Base-by-base conservation (phyloP, 92 coral and sea anemone genomes). In the Virgularia gustaviana region DNA sequence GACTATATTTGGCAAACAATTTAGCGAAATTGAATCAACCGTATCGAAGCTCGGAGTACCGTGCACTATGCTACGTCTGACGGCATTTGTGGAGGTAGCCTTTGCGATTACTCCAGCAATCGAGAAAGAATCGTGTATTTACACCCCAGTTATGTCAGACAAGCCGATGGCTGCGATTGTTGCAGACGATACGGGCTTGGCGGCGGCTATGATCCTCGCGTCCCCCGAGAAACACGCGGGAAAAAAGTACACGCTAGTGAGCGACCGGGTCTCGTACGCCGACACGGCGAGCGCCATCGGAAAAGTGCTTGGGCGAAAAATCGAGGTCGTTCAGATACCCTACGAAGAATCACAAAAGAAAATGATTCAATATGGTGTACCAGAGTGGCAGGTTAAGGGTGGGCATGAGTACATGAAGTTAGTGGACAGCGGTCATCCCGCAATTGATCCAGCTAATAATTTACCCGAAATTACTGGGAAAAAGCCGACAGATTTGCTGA, bases 61-160 rank as follows among this genome's bases (percentile, higher is more conserved):
- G 6, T 73, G 20, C 43, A 73, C 87, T 2, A 41, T 85, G 5
- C 70, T 88, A 34, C 89, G 95, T 35, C 79, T 85, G 8, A 82
- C 95, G n/a, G 29, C 60, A 4, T 88, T 88, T 71, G 73, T 85
- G 72, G 89, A 88, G 10, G 85, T 81, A 60, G 85, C 85, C 55
- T 81, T 79, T 53, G 76, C 43, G 12, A 54, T 13, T 44, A n/a
- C 53, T 29, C 61, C 20, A 9, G 27, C 82, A 39, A 81, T 88
- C n/a, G 76, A 81, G 41, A 45, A 54, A 20, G 68, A 85, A 52
- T 85, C 86, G 1, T 34, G 41, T 11, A 58, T 88, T 16, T 70
- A 78, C 42, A 58, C 71, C 64, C 87, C 89, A 9, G 70, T 49
- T 1, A 87, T 81, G 57, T 84, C 86, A 5, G 66, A 73, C 42